These are phyloP conservation scores for Chauna torquata DNA, from an alignment of 2,113 vertebrate species.

Conservation along the genomic window DNA sequence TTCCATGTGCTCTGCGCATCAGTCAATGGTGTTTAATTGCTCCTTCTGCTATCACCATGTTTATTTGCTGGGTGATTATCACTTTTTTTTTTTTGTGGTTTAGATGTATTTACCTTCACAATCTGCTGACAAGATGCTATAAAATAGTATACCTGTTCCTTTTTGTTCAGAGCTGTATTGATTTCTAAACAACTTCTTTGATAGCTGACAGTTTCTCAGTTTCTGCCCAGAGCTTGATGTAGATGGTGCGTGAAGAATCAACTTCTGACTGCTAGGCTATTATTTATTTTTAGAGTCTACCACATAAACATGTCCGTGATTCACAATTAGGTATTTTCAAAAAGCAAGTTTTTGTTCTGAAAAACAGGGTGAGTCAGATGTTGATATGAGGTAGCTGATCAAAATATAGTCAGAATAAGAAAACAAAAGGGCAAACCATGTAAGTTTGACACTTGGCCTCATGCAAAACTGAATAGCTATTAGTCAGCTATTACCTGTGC, in stretches of 20 bases:
- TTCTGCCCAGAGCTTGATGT: not conserved
- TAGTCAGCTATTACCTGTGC: not conserved
- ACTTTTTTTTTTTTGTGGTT: not conserved
- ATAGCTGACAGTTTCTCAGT: not conserved
- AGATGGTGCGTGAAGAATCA: not conserved
- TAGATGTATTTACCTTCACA: not conserved
- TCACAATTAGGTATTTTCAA: not conserved
- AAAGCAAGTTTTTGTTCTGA: not conserved
- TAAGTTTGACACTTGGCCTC: not conserved
- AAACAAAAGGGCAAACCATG: fast-evolving
- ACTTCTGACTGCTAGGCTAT: not conserved
- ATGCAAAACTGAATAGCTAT: not conserved
- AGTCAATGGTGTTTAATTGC: not conserved
- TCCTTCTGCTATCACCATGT: not conserved
- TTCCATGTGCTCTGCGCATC: not conserved
- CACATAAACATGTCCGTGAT: not conserved
- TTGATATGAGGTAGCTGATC: not conserved
- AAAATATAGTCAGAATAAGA: not conserved
- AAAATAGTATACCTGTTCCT: not conserved
- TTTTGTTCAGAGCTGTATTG: not conserved
- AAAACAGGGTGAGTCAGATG: not conserved
- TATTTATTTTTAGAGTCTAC: constrained; percentile 1
- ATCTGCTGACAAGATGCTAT: not conserved
- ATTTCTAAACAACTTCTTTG: not conserved
- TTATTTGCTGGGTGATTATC: not conserved